These are phyloP conservation scores for Hypselothyrea guttata DNA, from an alignment of 2,888 invertebrate species.

Conservation along the genomic window DNA sequence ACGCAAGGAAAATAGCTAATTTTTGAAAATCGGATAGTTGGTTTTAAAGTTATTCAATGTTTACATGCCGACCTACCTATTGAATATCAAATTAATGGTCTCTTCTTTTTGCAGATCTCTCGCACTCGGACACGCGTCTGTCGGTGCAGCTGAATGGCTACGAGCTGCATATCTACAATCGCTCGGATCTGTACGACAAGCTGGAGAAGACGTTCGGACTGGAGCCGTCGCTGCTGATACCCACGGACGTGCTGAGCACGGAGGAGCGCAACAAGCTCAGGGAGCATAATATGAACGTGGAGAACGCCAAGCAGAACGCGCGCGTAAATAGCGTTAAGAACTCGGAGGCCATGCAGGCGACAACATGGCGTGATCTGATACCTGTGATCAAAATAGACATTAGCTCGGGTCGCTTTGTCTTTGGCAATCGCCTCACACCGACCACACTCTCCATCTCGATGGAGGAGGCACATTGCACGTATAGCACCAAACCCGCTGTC, in stretches of 20 bases:
- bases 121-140: constrained; percentile 95
- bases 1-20: no score
- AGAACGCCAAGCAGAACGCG: constrained; percentile 84
- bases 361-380: constrained; percentile 97
- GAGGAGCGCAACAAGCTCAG: constrained; percentile 84
- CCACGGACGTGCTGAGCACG: constrained; percentile 84
- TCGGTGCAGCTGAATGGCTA: constrained; percentile 96
- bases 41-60: no score
- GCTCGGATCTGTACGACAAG: constrained; percentile 92
- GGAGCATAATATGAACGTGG: constrained; percentile 85
- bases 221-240: constrained; percentile 88
- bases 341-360: constrained; percentile 92
- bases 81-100: no score
- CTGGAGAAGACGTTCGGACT: constrained; percentile 94
- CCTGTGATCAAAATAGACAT: constrained; percentile 98
- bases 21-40: no score
- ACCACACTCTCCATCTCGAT: constrained; percentile 95
- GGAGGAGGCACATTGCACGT: constrained; percentile 96
- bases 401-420: constrained; percentile 94
- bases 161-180: constrained; percentile 97
- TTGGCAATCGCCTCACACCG: constrained; percentile 96
- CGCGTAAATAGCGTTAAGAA: constrained; percentile 83
- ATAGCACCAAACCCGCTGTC: constrained; percentile 97
- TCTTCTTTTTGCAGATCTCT: constrained; percentile 93
- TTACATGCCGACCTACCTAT: no score